Evolutionary conservation across 2,888 invertebrate genomes (phyloP).

Genomic region (Oscheius sp.): DNA sequence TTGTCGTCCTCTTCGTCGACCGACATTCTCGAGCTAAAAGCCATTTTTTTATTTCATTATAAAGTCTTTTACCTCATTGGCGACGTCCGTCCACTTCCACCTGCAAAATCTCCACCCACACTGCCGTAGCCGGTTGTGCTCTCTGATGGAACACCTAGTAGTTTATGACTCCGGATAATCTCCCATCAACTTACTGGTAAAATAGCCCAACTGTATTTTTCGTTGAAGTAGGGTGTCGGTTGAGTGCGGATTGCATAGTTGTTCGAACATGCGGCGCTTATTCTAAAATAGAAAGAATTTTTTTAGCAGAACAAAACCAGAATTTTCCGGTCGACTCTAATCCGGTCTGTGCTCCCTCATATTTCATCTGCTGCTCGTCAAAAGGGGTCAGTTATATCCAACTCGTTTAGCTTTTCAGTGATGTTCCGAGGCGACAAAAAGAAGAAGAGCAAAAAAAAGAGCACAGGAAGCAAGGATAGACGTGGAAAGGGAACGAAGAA

Average conservation of each 20-base stretch:
- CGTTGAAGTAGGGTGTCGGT: constrained; percentile 25
- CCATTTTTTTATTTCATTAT: neutral
- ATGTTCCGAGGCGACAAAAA: too few species aligned
- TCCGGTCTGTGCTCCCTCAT: too few species aligned
- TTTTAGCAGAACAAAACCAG: neutral
- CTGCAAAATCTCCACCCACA: constrained; percentile 29
- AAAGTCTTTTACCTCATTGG: constrained; percentile 9
- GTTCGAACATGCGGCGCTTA: constrained; percentile 29
- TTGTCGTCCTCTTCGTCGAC: constrained; percentile 16
- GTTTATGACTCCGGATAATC: constrained; percentile 16
- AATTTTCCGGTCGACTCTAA: too few species aligned
- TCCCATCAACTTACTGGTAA: constrained; percentile 13
- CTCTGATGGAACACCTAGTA: constrained; percentile 22
- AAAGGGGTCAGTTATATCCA: too few species aligned
- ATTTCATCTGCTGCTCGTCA: too few species aligned
- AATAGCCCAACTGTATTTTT: constrained; percentile 31
- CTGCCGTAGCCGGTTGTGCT: constrained; percentile 31
- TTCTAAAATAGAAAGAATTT: constrained; percentile 15
- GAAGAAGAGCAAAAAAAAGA: too few species aligned
- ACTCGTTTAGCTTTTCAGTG: too few species aligned
- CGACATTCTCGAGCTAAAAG: constrained; percentile 7
- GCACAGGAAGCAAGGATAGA: too few species aligned
- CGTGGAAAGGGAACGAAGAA: too few species aligned
- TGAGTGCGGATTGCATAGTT: constrained; percentile 13
- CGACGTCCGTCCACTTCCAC: constrained; percentile 21